phyloP scores from a whole-genome alignment of 2,113 vertebrate genomes.

The Pseudorectes ferrugineus region DNA sequence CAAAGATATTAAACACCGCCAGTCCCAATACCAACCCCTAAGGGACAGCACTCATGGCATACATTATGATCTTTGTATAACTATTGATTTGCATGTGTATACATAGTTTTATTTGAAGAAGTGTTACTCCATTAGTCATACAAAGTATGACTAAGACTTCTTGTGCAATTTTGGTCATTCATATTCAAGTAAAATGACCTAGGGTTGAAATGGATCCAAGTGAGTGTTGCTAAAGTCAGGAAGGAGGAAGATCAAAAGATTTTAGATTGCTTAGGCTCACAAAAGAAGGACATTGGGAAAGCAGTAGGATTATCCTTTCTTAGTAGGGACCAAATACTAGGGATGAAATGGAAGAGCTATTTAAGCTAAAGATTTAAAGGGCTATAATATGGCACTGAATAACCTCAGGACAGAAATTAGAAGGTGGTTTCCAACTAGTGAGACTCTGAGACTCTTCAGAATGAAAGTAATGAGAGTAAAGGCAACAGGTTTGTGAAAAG shows the following conservation, averaged over 20 bases:
- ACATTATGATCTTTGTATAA: background rate
- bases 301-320: conserved; percentile 37
- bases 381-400: background rate
- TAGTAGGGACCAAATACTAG: conserved; percentile 19
- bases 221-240: background rate
- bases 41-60: background rate
- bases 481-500: background rate
- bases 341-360: conserved; percentile 30
- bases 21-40: background rate
- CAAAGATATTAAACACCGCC: background rate
- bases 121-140: background rate
- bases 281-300: conserved; percentile 20
- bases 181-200: background rate
- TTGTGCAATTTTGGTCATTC: background rate
- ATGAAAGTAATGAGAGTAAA: background rate
- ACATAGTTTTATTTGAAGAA: background rate
- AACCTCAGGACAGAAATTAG: background rate
- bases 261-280: conserved; percentile 24
- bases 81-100: background rate
- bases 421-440: background rate
- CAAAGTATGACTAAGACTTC: background rate
- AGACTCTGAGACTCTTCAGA: background rate
- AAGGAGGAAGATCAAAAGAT: conserved; percentile 33
- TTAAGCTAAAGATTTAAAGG: conserved; percentile 28
- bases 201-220: background rate